Conservation (phyloP, 2,797 vertebrate genomes). For the Sebastes cheni region DNA sequence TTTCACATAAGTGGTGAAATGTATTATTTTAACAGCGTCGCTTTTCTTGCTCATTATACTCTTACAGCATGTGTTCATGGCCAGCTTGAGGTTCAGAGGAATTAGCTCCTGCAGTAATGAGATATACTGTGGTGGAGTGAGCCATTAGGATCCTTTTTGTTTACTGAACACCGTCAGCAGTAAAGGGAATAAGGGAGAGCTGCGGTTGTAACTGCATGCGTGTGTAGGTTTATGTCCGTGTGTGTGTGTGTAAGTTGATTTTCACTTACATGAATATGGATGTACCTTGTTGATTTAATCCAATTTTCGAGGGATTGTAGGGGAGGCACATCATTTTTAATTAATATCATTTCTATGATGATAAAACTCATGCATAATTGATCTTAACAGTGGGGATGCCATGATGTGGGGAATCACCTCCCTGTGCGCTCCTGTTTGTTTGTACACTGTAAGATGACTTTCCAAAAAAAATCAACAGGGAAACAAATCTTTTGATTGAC, state of each 20-base stretch:
- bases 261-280: conserved; percentile 36
- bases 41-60: conserved; percentile 54
- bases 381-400: neutral
- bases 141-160: conserved; percentile 57
- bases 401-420: neutral
- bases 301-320: conserved; percentile 1
- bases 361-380: conserved; percentile 32
- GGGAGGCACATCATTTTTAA: conserved; percentile 3
- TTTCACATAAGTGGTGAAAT: conserved; percentile 38
- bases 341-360: conserved; percentile 9
- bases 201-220: conserved; percentile 19
- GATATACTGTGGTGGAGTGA: conserved; percentile 58
- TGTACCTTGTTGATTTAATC: conserved; percentile 38
- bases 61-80: conserved; percentile 32
- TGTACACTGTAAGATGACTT: neutral
- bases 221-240: conserved; percentile 16
- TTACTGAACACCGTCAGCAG: conserved; percentile 61
- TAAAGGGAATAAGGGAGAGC: conserved; percentile 53
- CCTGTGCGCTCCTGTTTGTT: neutral
- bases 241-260: conserved; percentile 23
- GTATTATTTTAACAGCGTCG: conserved; percentile 40
- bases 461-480: neutral
- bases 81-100: conserved; percentile 54
- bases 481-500: neutral
- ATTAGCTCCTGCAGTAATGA: conserved; percentile 70